Evolutionary conservation across 1,140 invertebrate genomes (phyloP), one percentile per base, ranked within the genome.

Genomic region (Charaxes varanes): DNA sequence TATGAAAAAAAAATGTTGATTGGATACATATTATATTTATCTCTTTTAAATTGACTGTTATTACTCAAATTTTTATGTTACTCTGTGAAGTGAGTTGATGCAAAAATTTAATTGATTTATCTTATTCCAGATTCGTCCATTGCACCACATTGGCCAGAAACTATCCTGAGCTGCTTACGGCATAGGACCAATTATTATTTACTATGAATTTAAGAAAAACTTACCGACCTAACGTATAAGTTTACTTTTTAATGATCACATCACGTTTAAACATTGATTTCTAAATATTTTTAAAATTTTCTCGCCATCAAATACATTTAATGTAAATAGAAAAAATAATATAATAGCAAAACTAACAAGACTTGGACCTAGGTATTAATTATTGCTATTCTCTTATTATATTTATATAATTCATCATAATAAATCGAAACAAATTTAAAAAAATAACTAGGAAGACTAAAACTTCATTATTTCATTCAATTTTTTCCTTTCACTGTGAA

Each of bases 171-270:
- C 7, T 16, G 8, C 23, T 31, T 31, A 24, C 22, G 34, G 23
- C 11, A 18, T 19, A 27, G 37, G 37, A 40, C 37, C 37, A 40
- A 40, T 37, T 37, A 28, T n/a, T n/a, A n/a, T n/a, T n/a, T 31
- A 31, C 2, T 31, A 31, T 17, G 15, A 8, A 31, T 10, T 28
- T 28, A 15, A 15, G 27, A 12, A 23, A 23, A 19, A 14, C 12
- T 11, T 23, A 16, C 6, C 21, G 4, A 23, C 10, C 13, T 6
- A 14, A 14, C 13, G 0, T 6, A 1, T 16, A 30, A 11, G 6
- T 16, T 19, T 17, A 5, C n/a, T n/a, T n/a, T n/a, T n/a, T 26
- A 12, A 26, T 26, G 6, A 26, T 12, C 23, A 26, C 6, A 26
- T 24, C 2, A 24, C 3, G 23, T 1, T 10, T n/a, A n/a, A 24